Evolutionary conservation across 2,113 vertebrate genomes (phyloP).

Genomic region (Sula dactylatra): DNA sequence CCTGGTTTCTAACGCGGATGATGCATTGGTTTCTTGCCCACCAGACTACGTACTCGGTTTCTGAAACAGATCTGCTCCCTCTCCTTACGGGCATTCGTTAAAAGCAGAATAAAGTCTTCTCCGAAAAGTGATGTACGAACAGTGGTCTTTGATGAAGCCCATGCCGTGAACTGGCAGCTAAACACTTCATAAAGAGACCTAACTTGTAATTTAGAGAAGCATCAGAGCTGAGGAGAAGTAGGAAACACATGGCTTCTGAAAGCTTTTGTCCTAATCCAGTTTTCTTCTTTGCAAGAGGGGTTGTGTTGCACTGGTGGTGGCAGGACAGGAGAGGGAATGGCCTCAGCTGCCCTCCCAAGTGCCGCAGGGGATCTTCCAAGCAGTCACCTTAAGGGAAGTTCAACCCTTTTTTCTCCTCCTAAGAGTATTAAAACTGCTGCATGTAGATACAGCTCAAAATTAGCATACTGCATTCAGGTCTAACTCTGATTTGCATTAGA

Average conservation of each 20-base stretch:
- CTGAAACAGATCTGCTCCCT: background rate
- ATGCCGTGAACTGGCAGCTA: rapidly evolving
- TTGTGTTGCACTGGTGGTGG: background rate
- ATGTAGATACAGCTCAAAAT: background rate
- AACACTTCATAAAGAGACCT: background rate
- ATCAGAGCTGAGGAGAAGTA: background rate
- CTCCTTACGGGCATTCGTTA: rapidly evolving
- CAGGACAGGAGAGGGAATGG: background rate
- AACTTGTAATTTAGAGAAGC: background rate
- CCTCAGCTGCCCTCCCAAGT: background rate
- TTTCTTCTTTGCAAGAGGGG: background rate
- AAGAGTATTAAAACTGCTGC: background rate
- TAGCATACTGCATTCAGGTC: background rate
- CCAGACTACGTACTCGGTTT: rapidly evolving
- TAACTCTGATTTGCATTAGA: conserved; percentile 20
- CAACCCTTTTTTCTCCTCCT: background rate
- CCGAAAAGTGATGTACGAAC: rapidly evolving
- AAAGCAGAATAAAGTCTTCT: background rate
- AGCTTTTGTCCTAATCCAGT: background rate
- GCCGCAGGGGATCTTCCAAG: rapidly evolving
- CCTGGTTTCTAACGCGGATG: rapidly evolving
- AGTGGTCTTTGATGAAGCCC: background rate
- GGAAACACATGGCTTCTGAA: background rate
- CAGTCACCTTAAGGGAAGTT: background rate
- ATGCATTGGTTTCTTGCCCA: rapidly evolving